Evolutionary conservation across 2,888 invertebrate genomes (phyloP).

Genomic region (Pollenia labialis): DNA sequence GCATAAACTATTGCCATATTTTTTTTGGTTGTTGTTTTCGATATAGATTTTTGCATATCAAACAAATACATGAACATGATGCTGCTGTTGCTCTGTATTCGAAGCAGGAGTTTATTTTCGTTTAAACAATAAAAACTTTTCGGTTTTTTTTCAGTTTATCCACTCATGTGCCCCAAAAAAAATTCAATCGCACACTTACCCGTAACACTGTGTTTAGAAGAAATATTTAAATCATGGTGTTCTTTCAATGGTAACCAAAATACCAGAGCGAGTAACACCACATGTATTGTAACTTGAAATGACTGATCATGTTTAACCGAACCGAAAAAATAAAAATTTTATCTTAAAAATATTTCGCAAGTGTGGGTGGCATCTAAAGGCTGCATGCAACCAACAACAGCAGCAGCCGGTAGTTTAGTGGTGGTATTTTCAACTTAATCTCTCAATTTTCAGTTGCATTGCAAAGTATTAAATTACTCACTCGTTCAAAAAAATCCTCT

Average conservation of each 20-base stretch:
- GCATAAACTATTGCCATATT: conserved; percentile 15
- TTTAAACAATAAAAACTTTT: conserved; percentile 34
- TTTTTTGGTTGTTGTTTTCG: conserved; percentile 7
- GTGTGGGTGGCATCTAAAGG: conserved; percentile 70
- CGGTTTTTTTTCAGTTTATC: conserved; percentile 52
- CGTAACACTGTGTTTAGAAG: conserved; percentile 1
- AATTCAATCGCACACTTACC: conserved; percentile 59
- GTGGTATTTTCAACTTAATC: conserved; percentile 59
- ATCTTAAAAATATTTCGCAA: conserved; percentile 54
- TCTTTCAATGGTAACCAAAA: conserved; percentile 15
- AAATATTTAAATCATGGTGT: conserved; percentile 3
- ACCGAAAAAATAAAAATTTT: conserved; percentile 27
- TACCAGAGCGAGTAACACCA: not conserved
- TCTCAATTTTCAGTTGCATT: conserved; percentile 68
- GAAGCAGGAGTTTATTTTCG: conserved; percentile 7
- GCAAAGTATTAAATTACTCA: conserved; percentile 66
- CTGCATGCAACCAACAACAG: conserved; percentile 27
- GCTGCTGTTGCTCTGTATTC: conserved; percentile 46
- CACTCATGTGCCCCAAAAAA: conserved; percentile 31
- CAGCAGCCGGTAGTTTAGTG: conserved; percentile 46
- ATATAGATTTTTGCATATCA: conserved; percentile 62
- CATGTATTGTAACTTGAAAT: conserved; percentile 62
- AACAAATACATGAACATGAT: conserved; percentile 23
- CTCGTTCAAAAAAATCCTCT: not conserved
- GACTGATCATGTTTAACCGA: conserved; percentile 64